These are phyloP conservation scores for Pandemis corylana DNA, from an alignment of 2,888 invertebrate genomes.

Conservation along the genomic window DNA sequence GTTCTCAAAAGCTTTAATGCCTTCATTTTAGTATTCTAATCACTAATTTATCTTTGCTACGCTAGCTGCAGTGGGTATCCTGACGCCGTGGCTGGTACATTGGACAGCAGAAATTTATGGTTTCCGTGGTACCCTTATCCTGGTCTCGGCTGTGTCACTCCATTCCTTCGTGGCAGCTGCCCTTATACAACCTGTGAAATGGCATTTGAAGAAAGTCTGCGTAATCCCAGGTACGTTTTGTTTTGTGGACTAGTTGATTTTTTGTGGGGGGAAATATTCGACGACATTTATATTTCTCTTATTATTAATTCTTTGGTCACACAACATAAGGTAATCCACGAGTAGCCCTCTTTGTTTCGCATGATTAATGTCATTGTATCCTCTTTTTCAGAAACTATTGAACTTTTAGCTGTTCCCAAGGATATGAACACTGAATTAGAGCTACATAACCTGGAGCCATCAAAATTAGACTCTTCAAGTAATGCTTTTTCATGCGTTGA, in stretches of 20 bases:
- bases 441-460: neutral
- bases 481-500: neutral
- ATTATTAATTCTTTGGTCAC: too few relatives aligned
- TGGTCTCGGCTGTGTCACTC: conserved; percentile 83
- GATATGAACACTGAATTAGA: neutral
- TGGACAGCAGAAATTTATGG: conserved; percentile 81
- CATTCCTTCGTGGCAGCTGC: conserved; percentile 84
- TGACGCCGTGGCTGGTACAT: conserved; percentile 82
- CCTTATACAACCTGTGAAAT: conserved; percentile 86
- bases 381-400: neutral
- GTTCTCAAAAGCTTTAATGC: neutral
- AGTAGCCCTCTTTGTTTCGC: too few relatives aligned
- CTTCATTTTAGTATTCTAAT: neutral
- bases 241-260: too few relatives aligned
- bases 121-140: conserved; percentile 85
- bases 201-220: conserved; percentile 72
- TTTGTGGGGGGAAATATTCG: too few relatives aligned
- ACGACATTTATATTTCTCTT: too few relatives aligned
- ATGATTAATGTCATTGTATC: too few relatives aligned
- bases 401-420: neutral
- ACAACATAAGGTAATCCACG: too few relatives aligned
- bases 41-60: conserved; percentile 42
- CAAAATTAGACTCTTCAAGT: neutral
- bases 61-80: conserved; percentile 81
- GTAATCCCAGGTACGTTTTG: conserved; percentile 10